Base-by-base conservation (phyloP, 2,888 invertebrate genomes). In the Bembecia ichneumoniformis region DNA sequence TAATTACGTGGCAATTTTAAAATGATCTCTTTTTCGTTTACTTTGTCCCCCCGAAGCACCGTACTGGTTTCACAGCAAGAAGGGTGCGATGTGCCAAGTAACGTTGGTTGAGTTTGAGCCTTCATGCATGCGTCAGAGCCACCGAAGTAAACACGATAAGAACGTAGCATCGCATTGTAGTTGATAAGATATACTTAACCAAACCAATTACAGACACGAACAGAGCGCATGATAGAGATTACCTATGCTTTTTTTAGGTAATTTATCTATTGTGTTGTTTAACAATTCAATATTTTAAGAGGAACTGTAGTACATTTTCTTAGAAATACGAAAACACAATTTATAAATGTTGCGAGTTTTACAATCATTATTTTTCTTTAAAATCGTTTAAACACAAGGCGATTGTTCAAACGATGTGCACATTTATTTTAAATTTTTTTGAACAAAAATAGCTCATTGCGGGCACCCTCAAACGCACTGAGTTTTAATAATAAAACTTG, bases 141-240 rank as follows among this genome's bases (percentile, higher is more conserved):
- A 45, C 17, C 15, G 15, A 45, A 15, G 20, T 45, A 28, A 17
- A 28, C 20, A 46, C 11, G 46, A 46, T 46, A 46, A 46, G 46
- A 46, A 20, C n/a, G 3, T 13, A 11, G 13, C 46, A 34, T 28
- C 46, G 28, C 46, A 40, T 40, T 40, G 40, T 40, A 40, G 40
- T 40, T 40, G 46, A 46, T 46, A 46, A 46, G 46, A 46, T 46
- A 46, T 40, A 28, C 28, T 9, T 28, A 14, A 40, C 40, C 13
- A 40, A n/a, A 40, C 40, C 40, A 40, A 40, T 40, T 40, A 40
- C 40, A 40, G 40, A 5, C 40, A 40, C 40, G 40, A 13, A 40
- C 40, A 40, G n/a, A 14, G 4, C 49, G 36, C 46, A 49, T 49
- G 49, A 49, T 49, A 35, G 35, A 45, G 17, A 40, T 40, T 13